These are phyloP conservation scores for Dolichoris vasculosae DNA, from an alignment of 1,140 invertebrate genomes.

Conservation along the genomic window DNA sequence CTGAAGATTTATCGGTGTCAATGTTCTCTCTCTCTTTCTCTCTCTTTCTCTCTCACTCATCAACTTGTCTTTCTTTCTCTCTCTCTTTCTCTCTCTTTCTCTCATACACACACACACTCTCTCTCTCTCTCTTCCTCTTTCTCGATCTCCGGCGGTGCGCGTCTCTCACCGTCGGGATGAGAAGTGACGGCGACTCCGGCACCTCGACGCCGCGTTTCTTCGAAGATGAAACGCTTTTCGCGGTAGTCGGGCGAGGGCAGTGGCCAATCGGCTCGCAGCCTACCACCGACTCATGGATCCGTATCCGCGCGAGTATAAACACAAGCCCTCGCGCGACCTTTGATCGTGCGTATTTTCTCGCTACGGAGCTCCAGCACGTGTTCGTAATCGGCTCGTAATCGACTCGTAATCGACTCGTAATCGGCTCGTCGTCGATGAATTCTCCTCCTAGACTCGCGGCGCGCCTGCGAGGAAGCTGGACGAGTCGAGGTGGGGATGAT, in stretches of 20 bases:
- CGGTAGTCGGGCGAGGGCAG: background rate
- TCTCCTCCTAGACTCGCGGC: too few relatives aligned
- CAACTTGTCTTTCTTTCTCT: background rate
- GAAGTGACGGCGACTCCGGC: slow-evolving; percentile 19
- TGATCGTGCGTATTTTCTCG: background rate
- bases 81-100: background rate
- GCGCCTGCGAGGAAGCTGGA: background rate
- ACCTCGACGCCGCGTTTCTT: background rate
- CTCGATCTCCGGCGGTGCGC: slow-evolving; percentile 43
- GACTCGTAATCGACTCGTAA: too few relatives aligned
- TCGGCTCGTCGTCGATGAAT: too few relatives aligned
- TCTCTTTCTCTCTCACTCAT: slow-evolving; percentile 5
- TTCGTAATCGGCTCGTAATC: background rate
- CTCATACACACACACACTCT: background rate
- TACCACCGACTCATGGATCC: background rate
- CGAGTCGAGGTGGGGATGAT: background rate
- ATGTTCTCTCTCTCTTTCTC: background rate
- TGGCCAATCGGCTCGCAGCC: slow-evolving; percentile 30
- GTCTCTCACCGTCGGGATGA: slow-evolving; percentile 47
- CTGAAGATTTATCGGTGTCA: background rate
- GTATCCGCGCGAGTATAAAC: background rate
- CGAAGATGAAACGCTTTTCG: slow-evolving; percentile 35
- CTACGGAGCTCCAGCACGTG: slow-evolving; percentile 10
- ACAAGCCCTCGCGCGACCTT: slow-evolving; percentile 19
- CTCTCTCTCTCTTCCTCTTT: background rate